Percentiles rank a stretch among this genome's conserved stretches.
Evolutionary conservation across 2,113 vertebrate genomes (phyloP).

Genomic region (Limnothrissa miodon): DNA sequence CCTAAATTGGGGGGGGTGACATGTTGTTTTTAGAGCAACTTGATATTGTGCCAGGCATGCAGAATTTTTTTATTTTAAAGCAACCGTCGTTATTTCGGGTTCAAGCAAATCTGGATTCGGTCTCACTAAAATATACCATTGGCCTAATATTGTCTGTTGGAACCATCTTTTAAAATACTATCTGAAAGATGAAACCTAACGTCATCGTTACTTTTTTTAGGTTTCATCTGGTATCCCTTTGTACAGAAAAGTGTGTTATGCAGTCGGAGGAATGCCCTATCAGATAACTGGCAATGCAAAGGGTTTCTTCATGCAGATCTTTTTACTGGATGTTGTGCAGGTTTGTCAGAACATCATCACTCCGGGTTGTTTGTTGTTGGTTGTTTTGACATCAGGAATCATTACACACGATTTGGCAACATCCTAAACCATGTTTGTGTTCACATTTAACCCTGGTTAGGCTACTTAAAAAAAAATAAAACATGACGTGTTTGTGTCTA

Average conservation of each 20-base stretch:
- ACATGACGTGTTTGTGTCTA: too few species aligned
- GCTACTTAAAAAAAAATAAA: too few species aligned
- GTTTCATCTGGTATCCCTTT: constrained; percentile 46
- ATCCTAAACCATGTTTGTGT: background rate
- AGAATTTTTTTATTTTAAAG: background rate
- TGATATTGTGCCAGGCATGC: background rate
- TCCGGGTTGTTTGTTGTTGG: background rate
- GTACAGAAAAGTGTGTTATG: constrained; percentile 59
- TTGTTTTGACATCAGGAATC: background rate
- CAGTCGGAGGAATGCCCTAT: constrained; percentile 60
- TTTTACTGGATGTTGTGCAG: constrained; percentile 66
- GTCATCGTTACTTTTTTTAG: constrained; percentile 26
- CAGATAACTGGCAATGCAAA: constrained; percentile 57
- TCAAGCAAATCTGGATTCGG: background rate
- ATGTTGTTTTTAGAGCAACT: background rate
- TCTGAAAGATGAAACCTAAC: background rate
- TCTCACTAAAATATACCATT: background rate
- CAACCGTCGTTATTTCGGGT: background rate
- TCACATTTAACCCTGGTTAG: too few species aligned
- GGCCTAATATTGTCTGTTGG: background rate
- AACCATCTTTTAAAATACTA: background rate
- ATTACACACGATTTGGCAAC: background rate
- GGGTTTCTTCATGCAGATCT: constrained; percentile 64
- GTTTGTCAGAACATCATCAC: constrained; percentile 37
- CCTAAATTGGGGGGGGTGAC: too few species aligned